Evolutionary conservation across 1,140 invertebrate species (phyloP).

Genomic region (Sipha flava): DNA sequence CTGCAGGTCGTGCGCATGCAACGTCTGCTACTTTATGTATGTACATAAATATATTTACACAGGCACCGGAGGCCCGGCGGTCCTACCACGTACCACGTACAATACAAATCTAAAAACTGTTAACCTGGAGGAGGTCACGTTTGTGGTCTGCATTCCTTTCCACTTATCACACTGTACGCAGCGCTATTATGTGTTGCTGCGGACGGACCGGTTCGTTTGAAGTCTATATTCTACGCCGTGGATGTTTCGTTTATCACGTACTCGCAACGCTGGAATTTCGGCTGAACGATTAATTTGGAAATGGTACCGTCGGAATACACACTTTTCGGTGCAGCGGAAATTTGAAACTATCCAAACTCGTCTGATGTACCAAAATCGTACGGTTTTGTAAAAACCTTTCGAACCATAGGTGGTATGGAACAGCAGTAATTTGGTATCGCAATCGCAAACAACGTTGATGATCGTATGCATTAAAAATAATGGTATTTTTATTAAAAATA

Average conservation of each 20-base stretch:
- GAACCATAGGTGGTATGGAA: no score
- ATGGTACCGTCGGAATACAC: no score
- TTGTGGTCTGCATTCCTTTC: conserved; percentile 32
- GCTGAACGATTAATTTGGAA: no score
- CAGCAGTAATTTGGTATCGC: no score
- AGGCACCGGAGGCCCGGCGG: neutral
- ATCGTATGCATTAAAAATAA: no score
- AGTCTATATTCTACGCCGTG: neutral
- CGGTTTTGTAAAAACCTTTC: no score
- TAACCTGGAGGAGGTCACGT: conserved; percentile 30
- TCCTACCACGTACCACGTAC: neutral
- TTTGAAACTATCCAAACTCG: no score
- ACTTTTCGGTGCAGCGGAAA: no score
- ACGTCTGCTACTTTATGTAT: neutral
- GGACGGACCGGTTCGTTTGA: neutral
- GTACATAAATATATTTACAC: neutral
- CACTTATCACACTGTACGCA: neutral
- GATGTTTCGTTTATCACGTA: neutral
- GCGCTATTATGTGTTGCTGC: neutral
- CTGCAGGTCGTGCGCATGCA: neutral
- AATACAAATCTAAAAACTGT: conserved; percentile 13
- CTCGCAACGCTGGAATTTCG: neutral
- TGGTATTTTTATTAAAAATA: no score
- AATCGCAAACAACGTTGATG: no score
- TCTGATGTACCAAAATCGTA: no score